phyloP scores from a whole-genome alignment of 2,797 vertebrate genomes.

The Micropoecilia bifurca region DNA sequence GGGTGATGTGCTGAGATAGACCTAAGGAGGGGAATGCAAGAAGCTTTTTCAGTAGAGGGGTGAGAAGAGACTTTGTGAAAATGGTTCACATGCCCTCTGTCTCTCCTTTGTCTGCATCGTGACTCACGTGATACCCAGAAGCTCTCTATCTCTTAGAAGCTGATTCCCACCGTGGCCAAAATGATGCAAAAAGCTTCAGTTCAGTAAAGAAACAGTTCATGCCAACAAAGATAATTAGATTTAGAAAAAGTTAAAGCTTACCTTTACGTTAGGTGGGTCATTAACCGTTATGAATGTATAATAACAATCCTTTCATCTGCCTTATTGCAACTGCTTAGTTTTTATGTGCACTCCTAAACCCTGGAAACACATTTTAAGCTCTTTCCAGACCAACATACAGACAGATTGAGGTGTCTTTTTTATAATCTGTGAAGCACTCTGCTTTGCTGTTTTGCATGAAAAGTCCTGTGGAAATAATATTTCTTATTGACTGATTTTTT shows the following conservation, averaged over 20 bases:
- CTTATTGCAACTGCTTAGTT: not conserved
- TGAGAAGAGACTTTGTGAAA: conserved; percentile 73
- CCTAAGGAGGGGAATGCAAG: conserved; percentile 32
- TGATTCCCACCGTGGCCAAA: conserved; percentile 14
- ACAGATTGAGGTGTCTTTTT: not conserved
- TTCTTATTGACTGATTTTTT: not conserved
- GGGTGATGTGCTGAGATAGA: conserved; percentile 43
- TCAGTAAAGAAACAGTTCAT: conserved; percentile 11
- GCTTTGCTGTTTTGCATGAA: not conserved
- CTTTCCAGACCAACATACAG: not conserved
- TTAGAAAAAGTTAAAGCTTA: not conserved
- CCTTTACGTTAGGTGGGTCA: not conserved
- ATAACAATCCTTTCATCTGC: not conserved
- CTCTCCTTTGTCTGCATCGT: conserved; percentile 49
- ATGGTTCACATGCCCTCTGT: conserved; percentile 60
- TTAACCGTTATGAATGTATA: not conserved
- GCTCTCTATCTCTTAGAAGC: conserved; percentile 29
- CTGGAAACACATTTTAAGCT: not conserved
- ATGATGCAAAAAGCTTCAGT: conserved; percentile 17
- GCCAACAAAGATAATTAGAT: not conserved
- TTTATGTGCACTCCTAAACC: not conserved
- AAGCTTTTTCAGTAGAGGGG: conserved; percentile 26
- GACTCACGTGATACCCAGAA: conserved; percentile 36
- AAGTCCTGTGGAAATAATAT: not conserved
- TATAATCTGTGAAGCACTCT: not conserved